Base-by-base conservation (phyloP, 2,113 vertebrate species). In the Parotia lawesii region DNA sequence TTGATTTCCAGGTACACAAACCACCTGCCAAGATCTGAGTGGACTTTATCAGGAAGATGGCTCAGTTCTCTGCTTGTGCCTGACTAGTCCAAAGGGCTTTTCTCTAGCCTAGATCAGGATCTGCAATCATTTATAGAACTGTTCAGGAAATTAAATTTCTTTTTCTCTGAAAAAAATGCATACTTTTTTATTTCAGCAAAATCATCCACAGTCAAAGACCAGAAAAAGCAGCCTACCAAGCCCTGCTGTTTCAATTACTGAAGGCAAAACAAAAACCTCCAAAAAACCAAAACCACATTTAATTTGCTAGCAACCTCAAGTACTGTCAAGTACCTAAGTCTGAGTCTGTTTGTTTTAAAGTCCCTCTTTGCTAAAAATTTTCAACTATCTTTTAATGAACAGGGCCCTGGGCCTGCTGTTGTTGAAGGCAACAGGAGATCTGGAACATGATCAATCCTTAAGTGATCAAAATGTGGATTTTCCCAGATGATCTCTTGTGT, bases 81-180 rank as follows among this genome's bases (percentile, higher is more conserved):
- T 87, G 25, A 70, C 54, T 80, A 58, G 84, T 85, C 58, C 47
- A 58, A 81, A 82, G 35, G 17, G 35, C 31, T 83, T 78, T 95
- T 85, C 85, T 51, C 35, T 91, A 64, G 89, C 37, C 84, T 29
- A 60, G 38, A 76, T 66, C 50, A 65, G 24, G 66, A 83, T 82
- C 87, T 91, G 84, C 23, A 87, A 82, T 76, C 42, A 51, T 61
- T 89, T 95, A 62, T 25, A 91, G 38, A 85, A 38, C 35, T 79
- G 66, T 69, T 91, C 89, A 89, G 89, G 83, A 95, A 94, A 95
- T 77, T 69, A 38, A 66, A 73, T 65, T 91, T 92, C 35, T 95
- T 92, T 64, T 71, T 38, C 50, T 82, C 33, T 76, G 37, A 90
- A 84, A 85, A 85, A 78, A 58, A 61, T 17, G 23, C 9, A 40